Evolutionary conservation across 2,888 invertebrate species (phyloP), one percentile per base, ranked within the genome.

Genomic region (Apamea epomidion): DNA sequence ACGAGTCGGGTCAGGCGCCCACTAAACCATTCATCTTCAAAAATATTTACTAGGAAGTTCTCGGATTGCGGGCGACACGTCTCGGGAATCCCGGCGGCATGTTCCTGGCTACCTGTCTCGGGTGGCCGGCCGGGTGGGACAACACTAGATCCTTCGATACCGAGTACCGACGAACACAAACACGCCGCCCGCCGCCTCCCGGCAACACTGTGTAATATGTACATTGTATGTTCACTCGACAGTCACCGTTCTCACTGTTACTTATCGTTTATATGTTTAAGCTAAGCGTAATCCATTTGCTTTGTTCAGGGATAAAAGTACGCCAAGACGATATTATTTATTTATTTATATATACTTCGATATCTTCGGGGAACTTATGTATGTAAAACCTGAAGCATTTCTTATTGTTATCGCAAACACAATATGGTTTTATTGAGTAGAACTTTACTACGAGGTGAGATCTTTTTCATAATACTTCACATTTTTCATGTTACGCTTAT

Each of bases 41-140:
- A 93, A 94, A 93, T 92, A 93, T 94, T 94, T 94, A 92, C 92
- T 91, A 89, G 91, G 93, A 92, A 94, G 88, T 91, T 91, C 91
- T 92, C 89, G 88, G 91, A 82, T 86, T 82, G 71, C 74, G 84
- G 81, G 72, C 91, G 88, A 32, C 32, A 90, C 87, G 89, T 89
- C 83, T 88, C 85, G 93, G 93, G 93, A 94, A 93, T 94, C 91
- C 93, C 93, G 88, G 68, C 83, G 84, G 89, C 77, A 89, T 87
- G 84, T 83, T 78, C 79, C 83, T 82, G 85, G 88, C 92, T 92
- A 92, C 92, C 92, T 93, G 93, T 88, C 90, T 89, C 76, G 89
- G 90, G 84, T 91, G 92, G 84, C 90, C 91, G 88, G 84, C 91
- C 89, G 89, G 91, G 84, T 85, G 81, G 88, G 87, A 86, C 90